Evolutionary conservation across 2,888 invertebrate species (phyloP).

Genomic region (Cepaea hortensis): DNA sequence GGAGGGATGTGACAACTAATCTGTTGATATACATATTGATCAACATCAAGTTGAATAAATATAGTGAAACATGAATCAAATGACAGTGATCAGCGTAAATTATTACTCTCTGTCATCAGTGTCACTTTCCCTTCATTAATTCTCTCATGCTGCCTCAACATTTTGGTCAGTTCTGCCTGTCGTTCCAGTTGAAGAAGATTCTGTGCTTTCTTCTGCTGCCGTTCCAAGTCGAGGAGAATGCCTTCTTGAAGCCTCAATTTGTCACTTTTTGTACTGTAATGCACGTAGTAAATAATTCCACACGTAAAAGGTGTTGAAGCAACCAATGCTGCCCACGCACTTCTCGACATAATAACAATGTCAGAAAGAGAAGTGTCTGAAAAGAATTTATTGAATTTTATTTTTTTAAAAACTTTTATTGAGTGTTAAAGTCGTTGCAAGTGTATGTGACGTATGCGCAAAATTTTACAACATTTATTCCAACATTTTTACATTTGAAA

Average conservation of each 20-base stretch:
- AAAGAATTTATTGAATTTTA: too few relatives aligned
- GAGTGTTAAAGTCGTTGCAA: too few relatives aligned
- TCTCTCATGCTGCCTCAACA: slow-evolving; percentile 14
- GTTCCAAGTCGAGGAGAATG: slow-evolving; percentile 24
- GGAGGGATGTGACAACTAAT: background rate
- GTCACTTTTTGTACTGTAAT: too few relatives aligned
- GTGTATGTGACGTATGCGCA: too few relatives aligned
- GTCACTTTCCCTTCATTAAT: slow-evolving; percentile 6
- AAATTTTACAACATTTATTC: too few relatives aligned
- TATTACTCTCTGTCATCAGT: background rate
- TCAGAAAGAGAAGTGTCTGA: too few relatives aligned
- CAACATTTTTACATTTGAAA: too few relatives aligned
- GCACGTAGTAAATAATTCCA: too few relatives aligned
- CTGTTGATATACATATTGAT: background rate
- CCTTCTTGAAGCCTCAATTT: slow-evolving; percentile 29
- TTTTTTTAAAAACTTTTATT: too few relatives aligned
- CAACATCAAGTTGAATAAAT: background rate
- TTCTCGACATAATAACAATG: too few relatives aligned
- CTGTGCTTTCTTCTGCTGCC: slow-evolving; percentile 42
- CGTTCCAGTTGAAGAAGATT: slow-evolving; percentile 24
- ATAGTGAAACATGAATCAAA: background rate
- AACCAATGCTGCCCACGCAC: too few relatives aligned
- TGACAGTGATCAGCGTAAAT: background rate
- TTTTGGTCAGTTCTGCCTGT: slow-evolving; percentile 41
- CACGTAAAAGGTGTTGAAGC: too few relatives aligned